Evolutionary conservation across 2,888 invertebrate genomes (phyloP), one percentile per base, ranked within the genome.

Genomic region (Watsonalla binaria): DNA sequence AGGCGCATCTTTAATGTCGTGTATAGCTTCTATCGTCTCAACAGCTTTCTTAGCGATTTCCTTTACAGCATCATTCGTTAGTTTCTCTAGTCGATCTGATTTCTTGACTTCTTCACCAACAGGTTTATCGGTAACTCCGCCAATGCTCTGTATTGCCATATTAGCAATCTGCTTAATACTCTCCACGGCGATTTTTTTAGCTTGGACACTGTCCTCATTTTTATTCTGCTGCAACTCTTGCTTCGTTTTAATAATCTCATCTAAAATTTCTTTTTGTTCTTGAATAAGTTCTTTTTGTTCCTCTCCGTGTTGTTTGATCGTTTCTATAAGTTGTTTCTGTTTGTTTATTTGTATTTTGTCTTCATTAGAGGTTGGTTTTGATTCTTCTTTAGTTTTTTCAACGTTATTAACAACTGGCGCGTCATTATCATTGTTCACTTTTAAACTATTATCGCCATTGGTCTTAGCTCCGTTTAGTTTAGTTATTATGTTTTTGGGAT

Each of bases 271-370:
- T 64, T 94, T 93, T 66, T 94, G 94, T 71, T 95, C 93, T 63
- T 94, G 92, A 39, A 95, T 88, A 58, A 95, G 80, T 74, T 94
- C 92, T 66, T 93, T 92, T 68, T 94, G 94, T 70, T 94, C 93
- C 73, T 93, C 90, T 55, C 94, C 93, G 61, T 95, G 94, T 71
- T 93, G 92, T 77, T 94, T 93, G 15, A 95, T 87, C 14, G 93
- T 93, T 74, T 93, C 92, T 39, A 94, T 86, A 8, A 94, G 74
- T 63, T 92, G 85, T 60, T 88, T 81, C 68, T 90, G 86, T 65
- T 91, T 90, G 0, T 84, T 70, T 47, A 81, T 80, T 42, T 85
- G 82, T 52, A 69, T 69, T 66, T 79, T 76, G 33, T 66, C 69
- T 57, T 68, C 72, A 46, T 60, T 70, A 0, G 66, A 60, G 13